Base-by-base conservation (phyloP, 2,888 invertebrate genomes). In the Sesamia inferens region DNA sequence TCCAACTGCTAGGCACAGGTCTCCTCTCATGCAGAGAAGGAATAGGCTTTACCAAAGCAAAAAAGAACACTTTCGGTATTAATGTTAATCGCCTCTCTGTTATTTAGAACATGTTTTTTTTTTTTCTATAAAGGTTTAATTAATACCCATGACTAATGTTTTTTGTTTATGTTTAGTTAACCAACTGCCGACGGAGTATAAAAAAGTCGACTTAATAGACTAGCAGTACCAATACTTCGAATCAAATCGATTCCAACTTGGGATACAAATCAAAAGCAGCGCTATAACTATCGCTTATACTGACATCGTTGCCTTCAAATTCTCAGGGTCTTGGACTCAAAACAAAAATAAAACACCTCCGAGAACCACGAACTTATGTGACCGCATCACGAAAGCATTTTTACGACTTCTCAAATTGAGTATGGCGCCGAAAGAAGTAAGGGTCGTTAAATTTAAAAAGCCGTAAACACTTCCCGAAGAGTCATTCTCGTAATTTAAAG, bases 341-440 rank as follows among this genome's bases (percentile, higher is more conserved):
- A 58, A 63, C 68, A 24, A 48, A 70, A 80, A 74, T 81, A 81
- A 44, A 54, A 48, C 63, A 24, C 47, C 55, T 71, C 24, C 39
- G 19, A 54, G 67, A 78, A 65, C 44, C 61, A 58, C 57, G 19
- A 66, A 54, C 47, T 72, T 51, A 51, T 31, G 57, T n/a, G 74
- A 64, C 78, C 67, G 57, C 71, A 16, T 47, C 59, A 55, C 22
- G 42, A 62, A 59, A 55, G 55, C 68, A 63, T 63, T 58, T 82
- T 83, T 84, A 83, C 69, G 83, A 78, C 73, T 62, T 22, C 58
- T 57, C 58, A 61, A 68, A 80, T 74, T 71, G 71, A 64, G 67
- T 67, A 57, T 51, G 74, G 74, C 74, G 64, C 44, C 68, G n/a
- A 76, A 59, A 68, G 71, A 67, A 75, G 63, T 11, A 71, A 69